A percentile compares a stretch with the other conserved stretches of the same genome.
Evolutionary conservation across 2,113 vertebrate genomes (phyloP).

Genomic region (Chloropsis hardwickii): DNA sequence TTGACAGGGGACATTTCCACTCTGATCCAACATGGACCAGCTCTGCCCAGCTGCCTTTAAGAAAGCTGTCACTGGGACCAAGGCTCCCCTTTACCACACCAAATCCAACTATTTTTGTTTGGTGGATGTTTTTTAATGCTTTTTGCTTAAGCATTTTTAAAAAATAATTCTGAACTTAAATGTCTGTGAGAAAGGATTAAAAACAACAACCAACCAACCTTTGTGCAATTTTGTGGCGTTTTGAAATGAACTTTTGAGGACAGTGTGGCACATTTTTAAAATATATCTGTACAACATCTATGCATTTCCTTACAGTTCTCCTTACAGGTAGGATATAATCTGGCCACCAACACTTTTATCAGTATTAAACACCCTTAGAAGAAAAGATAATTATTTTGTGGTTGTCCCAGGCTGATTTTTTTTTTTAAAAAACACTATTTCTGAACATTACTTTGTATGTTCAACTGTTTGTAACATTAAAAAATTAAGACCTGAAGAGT

Average conservation of each 20-base stretch:
- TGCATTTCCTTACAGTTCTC: background rate
- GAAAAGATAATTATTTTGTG: background rate
- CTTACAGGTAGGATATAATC: background rate
- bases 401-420: background rate
- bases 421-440: background rate
- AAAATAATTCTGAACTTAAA: background rate
- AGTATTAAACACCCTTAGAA: background rate
- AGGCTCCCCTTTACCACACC: background rate
- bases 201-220: background rate
- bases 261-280: too few species aligned
- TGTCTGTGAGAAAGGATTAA: background rate
- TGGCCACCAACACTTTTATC: background rate
- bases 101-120: background rate
- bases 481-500: background rate
- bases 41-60: background rate
- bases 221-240: background rate
- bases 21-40: background rate
- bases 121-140: too few species aligned
- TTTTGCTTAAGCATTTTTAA: background rate
- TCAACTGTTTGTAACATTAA: background rate
- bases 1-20: background rate
- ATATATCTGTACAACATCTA: background rate
- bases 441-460: background rate
- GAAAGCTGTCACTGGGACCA: background rate
- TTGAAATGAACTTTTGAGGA: background rate